Conservation (phyloP, 2,888 invertebrate species). For the Microctonus hyperodae region DNA sequence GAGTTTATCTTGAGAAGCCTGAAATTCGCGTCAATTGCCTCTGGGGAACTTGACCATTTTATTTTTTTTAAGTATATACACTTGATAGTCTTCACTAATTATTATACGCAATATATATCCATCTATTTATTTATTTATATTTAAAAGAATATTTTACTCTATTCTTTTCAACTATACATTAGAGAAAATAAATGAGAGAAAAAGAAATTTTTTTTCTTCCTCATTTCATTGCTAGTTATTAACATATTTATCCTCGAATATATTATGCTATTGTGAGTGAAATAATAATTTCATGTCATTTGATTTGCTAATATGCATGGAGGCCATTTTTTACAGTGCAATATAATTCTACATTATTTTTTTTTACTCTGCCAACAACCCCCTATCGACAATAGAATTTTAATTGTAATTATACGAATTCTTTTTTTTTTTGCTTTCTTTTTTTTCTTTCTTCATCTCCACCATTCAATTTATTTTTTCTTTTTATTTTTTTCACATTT, state of each 20-base stretch:
- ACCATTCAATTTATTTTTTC: too few species aligned
- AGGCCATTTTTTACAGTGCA: slow-evolving; percentile 39
- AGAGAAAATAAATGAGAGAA: background rate
- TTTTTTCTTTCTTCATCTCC: too few species aligned
- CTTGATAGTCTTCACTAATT: background rate
- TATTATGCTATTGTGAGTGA: background rate
- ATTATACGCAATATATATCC: too few species aligned
- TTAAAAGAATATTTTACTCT: too few species aligned
- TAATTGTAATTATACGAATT: slow-evolving; percentile 47
- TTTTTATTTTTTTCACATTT: too few species aligned
- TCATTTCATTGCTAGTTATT: too few species aligned
- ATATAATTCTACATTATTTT: background rate
- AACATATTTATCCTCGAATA: background rate
- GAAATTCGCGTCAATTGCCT: slow-evolving; percentile 50
- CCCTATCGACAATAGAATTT: slow-evolving; percentile 46
- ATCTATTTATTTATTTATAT: too few species aligned
- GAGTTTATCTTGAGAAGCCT: slow-evolving; percentile 56
- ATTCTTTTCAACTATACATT: too few species aligned
- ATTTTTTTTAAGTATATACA: slow-evolving; percentile 29
- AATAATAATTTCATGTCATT: slow-evolving; percentile 30
- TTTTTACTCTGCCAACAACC: background rate
- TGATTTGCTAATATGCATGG: slow-evolving; percentile 49
- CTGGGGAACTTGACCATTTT: slow-evolving; percentile 51
- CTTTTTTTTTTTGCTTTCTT: background rate
- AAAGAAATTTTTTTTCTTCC: too few species aligned